Percentiles rank a stretch among this genome's conserved stretches.
Conservation (phyloP, 2,113 vertebrate species). For the Callionymus lyra region DNA sequence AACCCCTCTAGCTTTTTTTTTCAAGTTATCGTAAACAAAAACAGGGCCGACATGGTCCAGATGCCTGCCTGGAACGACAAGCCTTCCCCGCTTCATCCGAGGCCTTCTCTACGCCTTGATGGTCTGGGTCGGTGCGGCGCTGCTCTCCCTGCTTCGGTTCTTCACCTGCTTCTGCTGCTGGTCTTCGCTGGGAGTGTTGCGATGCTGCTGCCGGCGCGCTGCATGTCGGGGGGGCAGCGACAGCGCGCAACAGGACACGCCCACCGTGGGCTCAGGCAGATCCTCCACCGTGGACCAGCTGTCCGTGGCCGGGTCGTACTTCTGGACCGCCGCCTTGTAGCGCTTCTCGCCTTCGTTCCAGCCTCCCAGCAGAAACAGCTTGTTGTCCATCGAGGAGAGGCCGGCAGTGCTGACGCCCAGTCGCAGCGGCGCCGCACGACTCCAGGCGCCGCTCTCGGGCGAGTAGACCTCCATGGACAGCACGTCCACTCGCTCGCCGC, state of each 20-base stretch:
- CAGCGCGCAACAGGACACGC: constrained; percentile 75
- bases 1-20: no score
- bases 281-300: constrained; percentile 66
- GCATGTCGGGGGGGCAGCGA: constrained; percentile 57
- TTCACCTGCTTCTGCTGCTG: constrained; percentile 29
- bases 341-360: constrained; percentile 77
- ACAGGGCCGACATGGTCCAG: constrained; percentile 19
- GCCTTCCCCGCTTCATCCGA: background rate
- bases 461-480: constrained; percentile 69
- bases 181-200: constrained; percentile 55
- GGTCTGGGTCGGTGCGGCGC: constrained; percentile 28
- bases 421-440: constrained; percentile 54
- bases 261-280: constrained; percentile 71
- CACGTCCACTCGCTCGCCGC: constrained; percentile 72
- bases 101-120: constrained; percentile 16
- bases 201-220: constrained; percentile 56
- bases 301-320: constrained; percentile 68
- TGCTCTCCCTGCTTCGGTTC: constrained; percentile 50
- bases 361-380: constrained; percentile 69
- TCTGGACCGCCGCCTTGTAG: constrained; percentile 71
- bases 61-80: constrained; percentile 16
- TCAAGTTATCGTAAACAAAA: background rate
- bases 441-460: constrained; percentile 57
- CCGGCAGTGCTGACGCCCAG: constrained; percentile 74
- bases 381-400: constrained; percentile 55